A percentile compares a stretch with the other conserved stretches of the same genome.
phyloP scores from a whole-genome alignment of 30 jellyfish, hydroid and myxozoan species.

The Haliclystus octoradiatus region DNA sequence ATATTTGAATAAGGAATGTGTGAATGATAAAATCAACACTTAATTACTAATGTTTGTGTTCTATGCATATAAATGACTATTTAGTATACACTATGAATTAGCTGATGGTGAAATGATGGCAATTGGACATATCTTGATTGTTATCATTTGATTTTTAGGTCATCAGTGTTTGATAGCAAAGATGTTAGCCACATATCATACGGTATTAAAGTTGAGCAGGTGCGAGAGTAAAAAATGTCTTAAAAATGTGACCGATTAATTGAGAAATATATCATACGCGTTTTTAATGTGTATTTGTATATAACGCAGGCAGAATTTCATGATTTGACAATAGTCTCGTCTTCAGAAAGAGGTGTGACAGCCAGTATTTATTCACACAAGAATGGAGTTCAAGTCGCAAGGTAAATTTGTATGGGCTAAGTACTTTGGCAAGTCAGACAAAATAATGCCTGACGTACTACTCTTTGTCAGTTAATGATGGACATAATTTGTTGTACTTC shows the following conservation, averaged over 20 bases:
- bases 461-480: too few relatives aligned
- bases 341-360: constrained; percentile 84
- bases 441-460: neutral
- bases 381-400: constrained; percentile 65
- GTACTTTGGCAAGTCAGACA: too few relatives aligned
- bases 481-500: too few relatives aligned
- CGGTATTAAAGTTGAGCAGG: constrained; percentile 81
- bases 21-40: neutral
- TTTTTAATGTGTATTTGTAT: too few relatives aligned
- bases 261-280: neutral
- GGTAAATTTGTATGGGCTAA: too few relatives aligned
- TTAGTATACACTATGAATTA: neutral
- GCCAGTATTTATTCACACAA: constrained; percentile 73
- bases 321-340: constrained; percentile 72
- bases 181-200: constrained; percentile 35
- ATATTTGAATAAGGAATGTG: neutral
- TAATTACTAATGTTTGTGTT: neutral
- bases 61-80: neutral
- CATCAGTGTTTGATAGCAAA: constrained; percentile 36
- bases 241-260: neutral
- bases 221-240: neutral
- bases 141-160: constrained; percentile 22
- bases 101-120: too few relatives aligned
- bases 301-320: constrained; percentile 83
- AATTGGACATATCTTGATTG: too few relatives aligned